Conservation (phyloP, 2,797 vertebrate species). For the Pangasius macronema region DNA sequence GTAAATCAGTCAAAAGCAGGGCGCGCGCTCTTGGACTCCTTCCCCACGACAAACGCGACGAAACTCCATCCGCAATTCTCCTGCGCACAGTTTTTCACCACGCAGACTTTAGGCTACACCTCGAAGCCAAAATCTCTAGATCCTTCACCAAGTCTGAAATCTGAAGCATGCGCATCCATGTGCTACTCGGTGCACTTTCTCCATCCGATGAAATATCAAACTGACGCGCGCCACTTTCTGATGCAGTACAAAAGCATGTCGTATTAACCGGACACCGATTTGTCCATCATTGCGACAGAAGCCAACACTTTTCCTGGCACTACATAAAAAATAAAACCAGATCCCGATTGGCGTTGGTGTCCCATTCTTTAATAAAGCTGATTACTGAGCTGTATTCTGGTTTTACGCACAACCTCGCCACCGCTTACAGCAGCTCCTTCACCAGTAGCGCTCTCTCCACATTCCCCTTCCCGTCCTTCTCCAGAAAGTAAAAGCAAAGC, state of each 20-base stretch:
- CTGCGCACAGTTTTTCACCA: conserved; percentile 69
- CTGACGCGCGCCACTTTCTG: conserved; percentile 28
- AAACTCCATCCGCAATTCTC: conserved; percentile 86
- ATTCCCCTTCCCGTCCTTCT: conserved; percentile 27
- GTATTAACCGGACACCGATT: conserved; percentile 35
- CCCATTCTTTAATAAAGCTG: conserved; percentile 24
- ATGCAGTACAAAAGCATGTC: conserved; percentile 18
- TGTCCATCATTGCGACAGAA: conserved; percentile 55
- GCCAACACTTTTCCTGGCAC: conserved; percentile 57
- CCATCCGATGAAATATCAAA: conserved; percentile 33
- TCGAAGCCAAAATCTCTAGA: conserved; percentile 29
- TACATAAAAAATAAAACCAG: conserved; percentile 47
- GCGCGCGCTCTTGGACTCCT: conserved; percentile 61
- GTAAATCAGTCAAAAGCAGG: conserved; percentile 51
- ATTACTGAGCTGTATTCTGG: conserved; percentile 8
- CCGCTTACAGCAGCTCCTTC: conserved; percentile 20
- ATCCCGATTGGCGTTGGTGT: conserved; percentile 19
- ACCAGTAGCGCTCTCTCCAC: conserved; percentile 14
- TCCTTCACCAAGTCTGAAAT: conserved; percentile 33
- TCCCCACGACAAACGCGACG: conserved; percentile 67
- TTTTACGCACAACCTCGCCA: conserved; percentile 22
- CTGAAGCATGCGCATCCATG: conserved; percentile 29
- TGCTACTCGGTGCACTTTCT: conserved; percentile 35
- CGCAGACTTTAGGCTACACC: conserved; percentile 62
- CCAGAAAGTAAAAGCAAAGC: not conserved